A percentile compares a stretch with the other conserved stretches of the same genome.
Conservation (phyloP, 2,113 vertebrate species). For the Eidolon helvum region DNA sequence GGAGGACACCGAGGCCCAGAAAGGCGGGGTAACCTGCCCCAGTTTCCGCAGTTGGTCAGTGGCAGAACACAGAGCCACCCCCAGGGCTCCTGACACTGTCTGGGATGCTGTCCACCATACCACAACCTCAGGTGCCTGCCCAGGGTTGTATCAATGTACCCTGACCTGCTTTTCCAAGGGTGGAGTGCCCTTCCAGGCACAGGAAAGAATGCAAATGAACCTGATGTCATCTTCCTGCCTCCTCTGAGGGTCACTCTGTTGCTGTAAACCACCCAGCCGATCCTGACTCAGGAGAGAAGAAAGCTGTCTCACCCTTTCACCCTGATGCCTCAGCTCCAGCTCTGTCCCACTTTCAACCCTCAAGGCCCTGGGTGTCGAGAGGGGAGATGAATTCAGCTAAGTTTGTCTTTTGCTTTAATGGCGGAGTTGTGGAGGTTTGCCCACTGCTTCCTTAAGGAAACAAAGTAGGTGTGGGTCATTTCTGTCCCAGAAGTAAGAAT, state of each 20-base stretch:
- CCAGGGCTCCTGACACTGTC: fast-evolving
- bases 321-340: not conserved
- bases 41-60: not conserved
- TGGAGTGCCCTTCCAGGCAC: fast-evolving
- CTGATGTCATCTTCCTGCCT: not conserved
- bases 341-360: not conserved
- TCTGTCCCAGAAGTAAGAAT: not conserved
- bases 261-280: not conserved
- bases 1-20: not conserved
- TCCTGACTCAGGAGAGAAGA: not conserved
- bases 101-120: not conserved
- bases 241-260: not conserved
- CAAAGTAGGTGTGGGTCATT: not conserved
- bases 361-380: not conserved
- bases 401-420: not conserved
- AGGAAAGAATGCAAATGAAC: not conserved
- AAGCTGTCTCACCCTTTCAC: not conserved
- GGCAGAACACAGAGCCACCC: not conserved
- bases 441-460: not conserved
- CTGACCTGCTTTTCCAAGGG: not conserved
- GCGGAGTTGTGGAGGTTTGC: not conserved
- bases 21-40: not conserved
- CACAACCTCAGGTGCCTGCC: not conserved
- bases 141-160: not conserved
- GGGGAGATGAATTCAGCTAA: not conserved